Evolutionary conservation across 2,888 invertebrate genomes (phyloP).

Genomic region (Drepanosiphum platanoidis): DNA sequence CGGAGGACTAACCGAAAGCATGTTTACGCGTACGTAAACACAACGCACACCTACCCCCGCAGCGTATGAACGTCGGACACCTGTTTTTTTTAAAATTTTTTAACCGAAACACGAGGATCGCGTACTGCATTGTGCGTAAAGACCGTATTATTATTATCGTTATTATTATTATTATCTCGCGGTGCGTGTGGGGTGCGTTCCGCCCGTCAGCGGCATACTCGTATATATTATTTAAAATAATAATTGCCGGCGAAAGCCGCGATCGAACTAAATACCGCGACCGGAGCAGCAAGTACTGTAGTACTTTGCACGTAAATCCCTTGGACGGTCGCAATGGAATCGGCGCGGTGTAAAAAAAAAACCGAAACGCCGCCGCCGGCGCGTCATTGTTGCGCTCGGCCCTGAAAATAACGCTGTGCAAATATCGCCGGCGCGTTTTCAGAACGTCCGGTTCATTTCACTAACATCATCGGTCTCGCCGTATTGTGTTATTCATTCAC

Average conservation of each 20-base stretch:
- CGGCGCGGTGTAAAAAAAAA: neutral
- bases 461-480: constrained; percentile 20
- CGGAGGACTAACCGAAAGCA: neutral
- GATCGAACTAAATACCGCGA: neutral
- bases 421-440: neutral
- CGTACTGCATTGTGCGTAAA: too few relatives aligned
- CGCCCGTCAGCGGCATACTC: neutral
- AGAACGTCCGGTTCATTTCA: constrained; percentile 51
- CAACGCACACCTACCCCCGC: too few relatives aligned
- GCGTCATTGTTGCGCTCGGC: neutral
- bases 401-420: too few relatives aligned
- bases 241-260: neutral
- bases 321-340: constrained; percentile 15
- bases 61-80: neutral
- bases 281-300: neutral
- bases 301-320: constrained; percentile 18
- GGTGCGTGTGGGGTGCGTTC: too few relatives aligned
- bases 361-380: neutral
- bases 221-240: neutral
- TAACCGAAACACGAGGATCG: too few relatives aligned
- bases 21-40: neutral
- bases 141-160: neutral
- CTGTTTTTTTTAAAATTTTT: too few relatives aligned
- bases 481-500: neutral
- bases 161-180: constrained; percentile 21